Conservation (phyloP, 2,888 invertebrate genomes). For the Pinctada fucata region DNA sequence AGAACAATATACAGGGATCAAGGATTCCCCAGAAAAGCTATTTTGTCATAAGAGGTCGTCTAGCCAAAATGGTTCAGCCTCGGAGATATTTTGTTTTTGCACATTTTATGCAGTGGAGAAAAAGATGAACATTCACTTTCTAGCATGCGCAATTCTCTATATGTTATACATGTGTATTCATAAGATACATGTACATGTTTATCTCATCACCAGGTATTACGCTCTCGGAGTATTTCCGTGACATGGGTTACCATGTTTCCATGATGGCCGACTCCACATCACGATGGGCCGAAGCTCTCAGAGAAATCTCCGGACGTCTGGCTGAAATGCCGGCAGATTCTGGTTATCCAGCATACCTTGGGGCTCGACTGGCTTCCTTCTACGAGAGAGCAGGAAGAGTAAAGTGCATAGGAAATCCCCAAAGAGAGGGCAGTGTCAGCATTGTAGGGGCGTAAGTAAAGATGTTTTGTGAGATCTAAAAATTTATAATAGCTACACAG, state of each 20-base stretch:
- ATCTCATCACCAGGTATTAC: conserved; percentile 87
- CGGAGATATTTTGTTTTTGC: too few species aligned
- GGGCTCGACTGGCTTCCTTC: conserved; percentile 98
- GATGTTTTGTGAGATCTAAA: neutral
- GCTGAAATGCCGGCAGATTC: conserved; percentile 99
- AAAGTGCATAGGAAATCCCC: conserved; percentile 97
- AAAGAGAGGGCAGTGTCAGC: conserved; percentile 98
- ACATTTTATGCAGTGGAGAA: too few species aligned
- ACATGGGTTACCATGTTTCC: conserved; percentile 99
- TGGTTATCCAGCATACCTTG: conserved; percentile 99
- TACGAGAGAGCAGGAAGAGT: conserved; percentile 99
- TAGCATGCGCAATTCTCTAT: too few species aligned
- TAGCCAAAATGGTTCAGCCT: too few species aligned
- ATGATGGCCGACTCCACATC: conserved; percentile 99
- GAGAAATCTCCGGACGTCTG: conserved; percentile 99
- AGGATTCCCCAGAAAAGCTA: too few species aligned
- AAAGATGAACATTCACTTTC: too few species aligned
- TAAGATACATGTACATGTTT: too few species aligned
- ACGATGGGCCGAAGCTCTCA: conserved; percentile 99
- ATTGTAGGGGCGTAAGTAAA: conserved; percentile 93
- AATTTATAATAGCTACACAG: too few species aligned
- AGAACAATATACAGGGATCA: too few species aligned
- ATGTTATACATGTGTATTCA: too few species aligned
- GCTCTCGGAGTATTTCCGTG: conserved; percentile 97
- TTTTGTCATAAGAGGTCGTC: too few species aligned